Base-by-base conservation (phyloP, 2,113 vertebrate genomes). In the Cheilinus undulatus region DNA sequence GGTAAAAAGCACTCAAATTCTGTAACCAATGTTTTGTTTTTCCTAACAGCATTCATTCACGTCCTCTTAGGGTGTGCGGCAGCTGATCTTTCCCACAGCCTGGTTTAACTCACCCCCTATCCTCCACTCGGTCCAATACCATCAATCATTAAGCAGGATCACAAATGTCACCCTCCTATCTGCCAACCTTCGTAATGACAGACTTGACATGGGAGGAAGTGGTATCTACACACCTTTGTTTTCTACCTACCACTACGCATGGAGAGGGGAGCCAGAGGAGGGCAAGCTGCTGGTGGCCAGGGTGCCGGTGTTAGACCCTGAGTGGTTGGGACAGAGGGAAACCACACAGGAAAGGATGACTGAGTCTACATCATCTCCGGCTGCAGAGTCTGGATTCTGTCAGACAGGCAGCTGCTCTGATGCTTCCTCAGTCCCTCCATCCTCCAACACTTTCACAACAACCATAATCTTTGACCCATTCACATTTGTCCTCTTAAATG, bases 41-140 rank as follows among this genome's bases (percentile, higher is more conserved):
- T 9, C 38, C 22, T 11, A 42, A n/a, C 4, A 0, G 1, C 2
- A 12, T 6, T 13, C 3, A 13, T n/a, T 38, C 0, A 4, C 27
- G 3, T 17, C 26, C 15, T 36, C 61, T 26, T 3, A 92, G 90
- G 86, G 81, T 13, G 82, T 99, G 50, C 95, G 93, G 71, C 96
- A 99, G 69, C n/a, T 99, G 0, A 91, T 95, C 27, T 98, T 92
- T 77, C 95, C 97, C 0, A 93, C 96, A 0, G 97, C 98, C 7
- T 99, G 98, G 98, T 97, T 99, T 95, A 98, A 99, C 88, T 94
- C 96, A 86, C 95, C 98, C 46, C 98, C 97, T 0, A 93, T 99
- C 36, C 66, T 99, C 72, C 93, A 96, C 0, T 85, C 95, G 0
- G 75, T 98, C 22, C 95, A 99, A 91, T 95, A 97, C 68, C 97